Percentiles rank a stretch among this genome's conserved stretches.
These are phyloP conservation scores for Lagopus muta DNA, from an alignment of 2,113 vertebrate species.

Conservation along the genomic window DNA sequence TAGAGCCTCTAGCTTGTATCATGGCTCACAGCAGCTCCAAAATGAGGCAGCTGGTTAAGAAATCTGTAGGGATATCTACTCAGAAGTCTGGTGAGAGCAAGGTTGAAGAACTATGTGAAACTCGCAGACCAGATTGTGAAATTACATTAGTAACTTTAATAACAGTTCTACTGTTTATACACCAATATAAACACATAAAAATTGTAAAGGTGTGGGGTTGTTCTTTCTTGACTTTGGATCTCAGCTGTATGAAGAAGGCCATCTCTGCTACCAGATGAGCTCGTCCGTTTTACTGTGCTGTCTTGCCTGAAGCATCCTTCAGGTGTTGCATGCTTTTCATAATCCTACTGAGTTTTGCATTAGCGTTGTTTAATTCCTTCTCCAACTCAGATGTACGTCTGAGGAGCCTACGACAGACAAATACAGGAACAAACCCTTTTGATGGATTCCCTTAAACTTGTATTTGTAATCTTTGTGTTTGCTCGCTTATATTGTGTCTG, in stretches of 20 bases:
- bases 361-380: conserved; percentile 33
- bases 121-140: not conserved
- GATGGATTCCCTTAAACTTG: not conserved
- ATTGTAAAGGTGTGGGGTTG: accelerated
- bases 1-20: not conserved
- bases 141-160: not conserved
- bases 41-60: accelerated
- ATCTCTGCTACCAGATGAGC: not conserved
- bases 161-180: not conserved
- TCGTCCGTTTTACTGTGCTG: not conserved
- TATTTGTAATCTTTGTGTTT: not conserved
- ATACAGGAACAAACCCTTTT: not conserved
- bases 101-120: not conserved
- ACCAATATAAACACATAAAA: not conserved
- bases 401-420: conserved; percentile 60
- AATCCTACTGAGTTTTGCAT: conserved; percentile 10
- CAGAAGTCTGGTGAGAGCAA: not conserved
- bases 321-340: not conserved
- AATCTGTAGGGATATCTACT: accelerated
- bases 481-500: not conserved
- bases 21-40: accelerated
- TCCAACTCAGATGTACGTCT: conserved; percentile 11
- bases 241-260: not conserved
- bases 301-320: not conserved
- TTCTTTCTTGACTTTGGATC: not conserved